A percentile compares a stretch with the other conserved stretches of the same genome.
These are phyloP conservation scores for Melieria crassipennis DNA, from an alignment of 2,888 invertebrate species.

Conservation along the genomic window DNA sequence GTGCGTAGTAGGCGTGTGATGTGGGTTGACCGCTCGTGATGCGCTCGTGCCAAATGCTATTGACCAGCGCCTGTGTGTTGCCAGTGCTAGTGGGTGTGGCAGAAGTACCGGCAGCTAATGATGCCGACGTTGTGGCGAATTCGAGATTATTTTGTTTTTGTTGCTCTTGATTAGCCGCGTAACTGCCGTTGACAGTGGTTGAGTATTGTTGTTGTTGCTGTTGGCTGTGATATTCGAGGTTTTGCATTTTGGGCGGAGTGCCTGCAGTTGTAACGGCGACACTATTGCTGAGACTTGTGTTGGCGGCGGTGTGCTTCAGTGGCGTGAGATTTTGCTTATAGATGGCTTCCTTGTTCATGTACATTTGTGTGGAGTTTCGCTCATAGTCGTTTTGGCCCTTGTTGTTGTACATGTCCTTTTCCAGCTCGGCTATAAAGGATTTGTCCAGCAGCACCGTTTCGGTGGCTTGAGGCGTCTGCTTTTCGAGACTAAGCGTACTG, in stretches of 20 bases:
- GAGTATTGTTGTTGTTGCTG: conserved; percentile 16
- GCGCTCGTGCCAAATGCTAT: conserved; percentile 69
- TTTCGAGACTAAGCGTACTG: conserved; percentile 56
- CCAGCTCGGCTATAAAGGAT: conserved; percentile 73
- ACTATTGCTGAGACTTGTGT: conserved; percentile 48
- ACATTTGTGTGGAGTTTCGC: conserved; percentile 61
- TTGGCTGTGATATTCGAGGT: conserved; percentile 41
- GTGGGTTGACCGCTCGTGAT: conserved; percentile 43
- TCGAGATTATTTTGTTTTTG: conserved; percentile 61
- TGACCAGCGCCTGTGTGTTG: conserved; percentile 64
- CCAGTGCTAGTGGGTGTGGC: conserved; percentile 31
- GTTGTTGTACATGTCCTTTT: conserved; percentile 69
- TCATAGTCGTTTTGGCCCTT: conserved; percentile 62
- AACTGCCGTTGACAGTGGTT: conserved; percentile 38
- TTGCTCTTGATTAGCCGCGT: conserved; percentile 41
- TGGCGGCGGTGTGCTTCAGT: conserved; percentile 48
- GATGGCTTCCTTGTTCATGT: conserved; percentile 58
- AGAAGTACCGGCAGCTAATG: conserved; percentile 31
- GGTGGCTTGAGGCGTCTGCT: conserved; percentile 17
- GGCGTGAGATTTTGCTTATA: conserved; percentile 62
- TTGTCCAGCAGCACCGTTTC: conserved; percentile 67
- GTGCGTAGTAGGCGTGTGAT: conserved; percentile 51
- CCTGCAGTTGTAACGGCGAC: conserved; percentile 47
- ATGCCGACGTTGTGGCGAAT: conserved; percentile 35
- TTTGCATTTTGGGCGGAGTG: conserved; percentile 52